These are phyloP conservation scores for Amorpha juglandis DNA, from an alignment of 2,888 invertebrate species.

Conservation along the genomic window DNA sequence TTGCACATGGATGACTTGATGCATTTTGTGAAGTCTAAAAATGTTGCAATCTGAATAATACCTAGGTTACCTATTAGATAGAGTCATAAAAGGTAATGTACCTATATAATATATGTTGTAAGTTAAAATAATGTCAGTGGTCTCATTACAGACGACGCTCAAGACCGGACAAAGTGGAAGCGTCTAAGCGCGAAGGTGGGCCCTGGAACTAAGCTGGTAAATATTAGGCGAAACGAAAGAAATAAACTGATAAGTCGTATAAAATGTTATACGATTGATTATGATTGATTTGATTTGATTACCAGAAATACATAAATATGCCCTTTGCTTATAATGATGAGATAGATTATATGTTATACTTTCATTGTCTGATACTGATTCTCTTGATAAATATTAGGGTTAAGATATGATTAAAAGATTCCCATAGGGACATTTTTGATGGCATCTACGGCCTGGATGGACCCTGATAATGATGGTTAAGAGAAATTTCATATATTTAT, in stretches of 20 bases:
- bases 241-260: too few species aligned
- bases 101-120: too few species aligned
- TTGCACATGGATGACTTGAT: conserved; percentile 11
- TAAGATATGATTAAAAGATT: background rate
- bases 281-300: too few species aligned
- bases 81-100: too few species aligned
- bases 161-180: too few species aligned
- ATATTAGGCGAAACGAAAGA: too few species aligned
- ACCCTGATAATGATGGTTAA: conserved; percentile 59
- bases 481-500: conserved; percentile 62
- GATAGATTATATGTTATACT: background rate
- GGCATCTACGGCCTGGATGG: conserved; percentile 47
- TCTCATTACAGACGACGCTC: too few species aligned
- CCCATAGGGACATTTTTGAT: conserved; percentile 51
- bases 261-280: too few species aligned
- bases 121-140: too few species aligned
- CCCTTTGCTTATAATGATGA: background rate
- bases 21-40: background rate
- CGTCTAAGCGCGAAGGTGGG: too few species aligned
- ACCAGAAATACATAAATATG: background rate
- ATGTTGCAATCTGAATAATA: background rate
- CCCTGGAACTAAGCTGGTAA: too few species aligned
- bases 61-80: too few species aligned
- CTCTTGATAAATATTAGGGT: background rate
- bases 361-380: background rate